phyloP scores from a whole-genome alignment of 2,113 vertebrate genomes.

The Bettongia penicillata region DNA sequence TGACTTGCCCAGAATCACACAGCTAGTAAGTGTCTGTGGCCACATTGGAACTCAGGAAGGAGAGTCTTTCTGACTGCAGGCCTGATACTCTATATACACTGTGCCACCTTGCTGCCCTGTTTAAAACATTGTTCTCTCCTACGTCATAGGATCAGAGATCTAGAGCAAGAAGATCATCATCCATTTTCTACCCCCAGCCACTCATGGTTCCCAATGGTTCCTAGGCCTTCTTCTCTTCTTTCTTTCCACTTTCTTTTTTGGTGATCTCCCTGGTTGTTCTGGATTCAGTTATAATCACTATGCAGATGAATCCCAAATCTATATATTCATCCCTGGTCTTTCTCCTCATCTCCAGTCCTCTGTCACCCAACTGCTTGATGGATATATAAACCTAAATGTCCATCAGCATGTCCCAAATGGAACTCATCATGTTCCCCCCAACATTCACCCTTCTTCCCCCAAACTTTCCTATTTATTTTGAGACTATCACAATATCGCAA shows the following conservation, averaged over 20 bases:
- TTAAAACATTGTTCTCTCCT: neutral
- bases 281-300: neutral
- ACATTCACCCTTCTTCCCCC: neutral
- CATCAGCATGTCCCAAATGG: neutral
- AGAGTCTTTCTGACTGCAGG: neutral
- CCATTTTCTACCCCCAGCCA: neutral
- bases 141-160: neutral
- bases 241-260: neutral
- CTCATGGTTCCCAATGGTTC: neutral
- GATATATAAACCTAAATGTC: no score
- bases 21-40: neutral
- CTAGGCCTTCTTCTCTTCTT: neutral
- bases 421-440: neutral
- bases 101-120: neutral
- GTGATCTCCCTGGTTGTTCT: neutral
- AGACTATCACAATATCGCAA: neutral
- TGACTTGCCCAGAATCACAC: neutral
- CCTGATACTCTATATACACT: neutral
- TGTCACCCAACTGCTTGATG: neutral
- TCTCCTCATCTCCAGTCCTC: neutral
- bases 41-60: neutral
- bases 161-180: neutral
- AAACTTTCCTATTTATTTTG: neutral
- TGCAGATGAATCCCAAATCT: neutral
- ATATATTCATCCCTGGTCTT: neutral